A percentile compares a stretch with the other conserved stretches of the same genome.
Evolutionary conservation across 92 coral and sea anemone species (phyloP).

Genomic region (Heliopora coerulea): DNA sequence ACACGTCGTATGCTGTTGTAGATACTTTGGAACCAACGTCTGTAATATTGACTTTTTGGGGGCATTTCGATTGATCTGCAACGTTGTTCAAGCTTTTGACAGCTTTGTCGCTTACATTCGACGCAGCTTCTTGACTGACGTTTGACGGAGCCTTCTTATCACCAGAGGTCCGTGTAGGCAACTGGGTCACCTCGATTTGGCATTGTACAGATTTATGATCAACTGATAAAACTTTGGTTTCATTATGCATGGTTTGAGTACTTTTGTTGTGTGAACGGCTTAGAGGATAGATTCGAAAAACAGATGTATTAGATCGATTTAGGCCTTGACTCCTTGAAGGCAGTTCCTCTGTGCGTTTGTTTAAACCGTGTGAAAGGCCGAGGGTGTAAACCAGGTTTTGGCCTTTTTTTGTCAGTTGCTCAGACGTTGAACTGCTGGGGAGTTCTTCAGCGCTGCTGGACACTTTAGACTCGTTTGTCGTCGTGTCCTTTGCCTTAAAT

Average conservation of each 20-base stretch:
- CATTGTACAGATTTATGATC: conserved; percentile 34
- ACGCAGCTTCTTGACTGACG: no score
- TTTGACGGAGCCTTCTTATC: no score
- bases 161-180: no score
- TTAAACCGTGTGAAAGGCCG: conserved; percentile 23
- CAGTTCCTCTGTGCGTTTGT: background rate
- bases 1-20: background rate
- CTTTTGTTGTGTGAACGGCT: conserved; percentile 24
- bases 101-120: no score
- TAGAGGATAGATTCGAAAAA: conserved; percentile 40
- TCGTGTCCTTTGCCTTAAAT: background rate
- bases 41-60: no score
- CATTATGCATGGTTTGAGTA: conserved; percentile 4
- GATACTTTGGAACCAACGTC: no score
- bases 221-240: background rate
- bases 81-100: background rate
- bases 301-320: conserved; percentile 9
- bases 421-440: conserved; percentile 33
- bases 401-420: conserved; percentile 12
- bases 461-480: background rate
- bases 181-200: no score
- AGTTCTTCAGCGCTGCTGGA: conserved; percentile 3
- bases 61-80: background rate
- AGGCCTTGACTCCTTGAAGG: conserved; percentile 1
- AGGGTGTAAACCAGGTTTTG: conserved; percentile 30